Evolutionary conservation across 2,888 invertebrate genomes (phyloP), one percentile per base, ranked within the genome.

Genomic region (Phrixothrix hirtus): DNA sequence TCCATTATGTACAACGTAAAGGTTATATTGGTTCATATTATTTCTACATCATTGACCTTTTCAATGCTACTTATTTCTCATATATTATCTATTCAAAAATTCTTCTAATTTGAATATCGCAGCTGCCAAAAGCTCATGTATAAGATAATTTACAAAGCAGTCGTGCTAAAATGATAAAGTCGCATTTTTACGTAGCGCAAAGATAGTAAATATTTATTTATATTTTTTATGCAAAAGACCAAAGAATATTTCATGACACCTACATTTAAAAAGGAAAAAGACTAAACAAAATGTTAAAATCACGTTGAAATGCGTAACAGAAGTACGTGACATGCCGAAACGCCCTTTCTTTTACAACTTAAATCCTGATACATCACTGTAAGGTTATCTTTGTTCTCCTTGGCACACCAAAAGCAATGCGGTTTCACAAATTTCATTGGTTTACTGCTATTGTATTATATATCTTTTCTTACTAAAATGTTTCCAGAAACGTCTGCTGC

Each of bases 281-380:
- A 53, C 53, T 43, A 45, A 55, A 54, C 51, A 59, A 59, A 62
- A 60, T 57, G 55, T 54, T 57, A 54, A 57, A 56, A 62, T 63
- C 62, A 60, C 63, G 61, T 60, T 63, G 61, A 62, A 57, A 57
- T 47, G 59, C 62, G 62, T 64, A 66, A 66, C 64, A 57, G 48
- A 60, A 57, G 55, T 64, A 66, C 66, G 66, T 66, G 66, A 66
- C 61, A 61, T 54, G 60, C 63, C 60, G 61, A 63, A 61, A 59
- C 51, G 30, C 37, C 31, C 30, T 37, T 27, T 34, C 34, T 21
- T 13, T 37, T 35, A 12, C 21, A 13, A 11, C 45, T 21, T 14
- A 45, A 45, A 45, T 45, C 36, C 21, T 17, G 36, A 45, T 30
- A 45, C 36, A 45, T 45, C 47, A 26, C 11, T 37, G 31, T 39